phyloP scores from a whole-genome alignment of 2,797 vertebrate genomes.

The Falco columbarius region DNA sequence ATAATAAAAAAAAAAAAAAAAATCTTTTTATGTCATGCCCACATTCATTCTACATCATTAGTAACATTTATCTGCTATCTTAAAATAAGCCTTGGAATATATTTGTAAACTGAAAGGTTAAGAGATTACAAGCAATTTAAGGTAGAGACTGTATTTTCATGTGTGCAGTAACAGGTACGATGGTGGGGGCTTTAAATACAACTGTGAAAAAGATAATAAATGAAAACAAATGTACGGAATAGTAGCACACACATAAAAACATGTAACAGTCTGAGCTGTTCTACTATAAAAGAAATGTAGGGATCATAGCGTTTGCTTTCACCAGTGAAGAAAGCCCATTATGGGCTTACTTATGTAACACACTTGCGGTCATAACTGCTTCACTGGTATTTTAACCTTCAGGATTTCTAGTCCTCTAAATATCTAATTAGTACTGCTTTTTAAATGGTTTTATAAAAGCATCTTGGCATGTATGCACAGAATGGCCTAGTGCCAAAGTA shows the following conservation, averaged over 20 bases:
- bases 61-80: neutral
- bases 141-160: neutral
- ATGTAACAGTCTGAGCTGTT: neutral
- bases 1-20: neutral
- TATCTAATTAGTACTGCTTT: slow-evolving; percentile 62
- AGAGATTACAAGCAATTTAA: neutral
- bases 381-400: slow-evolving; percentile 43
- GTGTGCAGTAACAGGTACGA: neutral
- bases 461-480: slow-evolving; percentile 48
- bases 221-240: neutral
- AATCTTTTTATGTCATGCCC: neutral
- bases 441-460: slow-evolving; percentile 70
- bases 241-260: neutral
- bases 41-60: neutral
- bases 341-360: neutral
- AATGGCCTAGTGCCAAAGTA: slow-evolving; percentile 59
- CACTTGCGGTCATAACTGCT: slow-evolving; percentile 16
- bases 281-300: neutral
- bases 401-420: slow-evolving; percentile 49
- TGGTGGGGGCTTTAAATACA: neutral
- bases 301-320: neutral
- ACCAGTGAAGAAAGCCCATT: neutral
- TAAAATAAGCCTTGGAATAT: neutral
- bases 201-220: neutral
- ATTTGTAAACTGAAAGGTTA: neutral